These are phyloP conservation scores for Capricornis sumatraensis DNA, from an alignment of 2,113 vertebrate genomes.

Conservation along the genomic window DNA sequence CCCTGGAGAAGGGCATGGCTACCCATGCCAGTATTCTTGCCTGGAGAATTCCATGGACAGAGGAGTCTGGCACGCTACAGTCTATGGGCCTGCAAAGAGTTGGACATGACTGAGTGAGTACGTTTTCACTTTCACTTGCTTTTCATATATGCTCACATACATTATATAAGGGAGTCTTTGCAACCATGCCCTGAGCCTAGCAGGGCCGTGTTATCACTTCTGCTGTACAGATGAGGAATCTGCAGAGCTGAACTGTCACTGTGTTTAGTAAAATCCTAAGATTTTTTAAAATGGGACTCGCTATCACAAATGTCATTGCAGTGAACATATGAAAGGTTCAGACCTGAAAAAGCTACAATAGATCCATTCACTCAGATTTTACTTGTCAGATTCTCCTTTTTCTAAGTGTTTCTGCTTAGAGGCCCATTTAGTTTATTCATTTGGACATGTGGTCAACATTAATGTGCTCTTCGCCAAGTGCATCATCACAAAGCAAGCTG, in stretches of 20 bases:
- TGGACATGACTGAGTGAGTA: neutral
- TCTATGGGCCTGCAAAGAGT: neutral
- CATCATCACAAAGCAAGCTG: neutral
- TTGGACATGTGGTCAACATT: neutral
- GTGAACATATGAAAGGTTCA: neutral
- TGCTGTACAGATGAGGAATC: neutral
- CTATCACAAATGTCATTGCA: neutral
- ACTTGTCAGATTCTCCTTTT: neutral
- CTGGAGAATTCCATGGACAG: neutral
- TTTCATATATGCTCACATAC: neutral
- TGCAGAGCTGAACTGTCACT: neutral
- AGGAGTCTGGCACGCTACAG: neutral
- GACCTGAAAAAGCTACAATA: neutral
- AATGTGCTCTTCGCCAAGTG: neutral
- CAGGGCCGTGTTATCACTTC: neutral
- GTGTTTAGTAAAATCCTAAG: neutral
- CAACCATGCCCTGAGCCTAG: neutral
- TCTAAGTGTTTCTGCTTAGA: neutral
- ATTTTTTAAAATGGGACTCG: neutral
- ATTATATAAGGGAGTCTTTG: neutral
- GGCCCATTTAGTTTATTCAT: neutral
- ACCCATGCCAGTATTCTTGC: neutral
- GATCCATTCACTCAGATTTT: neutral
- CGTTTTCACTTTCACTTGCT: neutral
- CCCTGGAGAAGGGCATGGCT: neutral